Evolutionary conservation across 1,140 invertebrate genomes (phyloP).

Genomic region (Ectropis grisescens): DNA sequence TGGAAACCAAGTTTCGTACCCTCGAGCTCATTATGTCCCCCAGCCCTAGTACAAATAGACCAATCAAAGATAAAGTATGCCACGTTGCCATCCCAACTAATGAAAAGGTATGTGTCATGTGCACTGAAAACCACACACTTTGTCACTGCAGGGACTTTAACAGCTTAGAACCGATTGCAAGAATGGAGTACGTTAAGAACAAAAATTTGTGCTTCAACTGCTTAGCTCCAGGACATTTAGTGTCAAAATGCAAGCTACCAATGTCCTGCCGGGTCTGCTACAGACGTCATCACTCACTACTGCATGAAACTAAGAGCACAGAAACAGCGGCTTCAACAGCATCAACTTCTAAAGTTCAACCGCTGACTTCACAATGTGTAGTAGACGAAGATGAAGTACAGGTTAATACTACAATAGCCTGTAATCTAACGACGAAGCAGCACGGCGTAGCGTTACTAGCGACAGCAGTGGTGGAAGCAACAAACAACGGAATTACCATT

Average conservation of each 20-base stretch:
- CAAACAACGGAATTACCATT: constrained; percentile 1
- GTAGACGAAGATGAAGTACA: constrained; percentile 4
- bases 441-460: constrained; percentile 7
- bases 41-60: not conserved
- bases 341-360: not conserved
- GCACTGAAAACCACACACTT: constrained; percentile 14
- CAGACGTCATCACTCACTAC: constrained; percentile 14
- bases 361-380: constrained; percentile 1
- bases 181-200: constrained; percentile 15
- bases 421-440: constrained; percentile 3
- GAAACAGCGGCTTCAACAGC: not conserved
- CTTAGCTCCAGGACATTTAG: constrained; percentile 11
- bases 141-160: constrained; percentile 17
- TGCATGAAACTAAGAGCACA: constrained; percentile 7
- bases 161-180: constrained; percentile 4
- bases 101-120: constrained; percentile 5
- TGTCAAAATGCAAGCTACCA: constrained; percentile 6
- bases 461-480: constrained; percentile 10
- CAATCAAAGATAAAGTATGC: constrained; percentile 5
- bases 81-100: constrained; percentile 1
- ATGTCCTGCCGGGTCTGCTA: constrained; percentile 11
- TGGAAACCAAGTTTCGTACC: constrained; percentile 17
- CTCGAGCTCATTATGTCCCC: constrained; percentile 12
- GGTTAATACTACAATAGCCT: constrained; percentile 10
- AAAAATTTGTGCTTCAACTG: constrained; percentile 21